Conservation (phyloP, 2,888 invertebrate genomes). For the Lasioglossum zephyrum region DNA sequence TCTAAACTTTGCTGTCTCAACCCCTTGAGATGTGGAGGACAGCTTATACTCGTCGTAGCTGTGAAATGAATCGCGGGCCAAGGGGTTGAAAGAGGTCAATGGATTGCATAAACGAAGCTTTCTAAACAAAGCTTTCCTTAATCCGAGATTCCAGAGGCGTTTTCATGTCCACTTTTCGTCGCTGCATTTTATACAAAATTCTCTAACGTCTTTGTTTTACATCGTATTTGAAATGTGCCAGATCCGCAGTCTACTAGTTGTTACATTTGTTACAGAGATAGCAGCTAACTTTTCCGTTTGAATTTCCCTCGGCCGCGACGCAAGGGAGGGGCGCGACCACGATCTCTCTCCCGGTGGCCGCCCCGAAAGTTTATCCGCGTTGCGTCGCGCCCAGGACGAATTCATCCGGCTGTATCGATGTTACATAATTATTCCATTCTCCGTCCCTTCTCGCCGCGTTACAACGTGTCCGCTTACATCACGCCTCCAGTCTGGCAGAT, state of each 20-base stretch:
- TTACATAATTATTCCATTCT: not conserved
- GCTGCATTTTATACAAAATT: not conserved
- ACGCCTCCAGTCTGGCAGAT: not conserved
- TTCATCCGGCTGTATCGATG: conserved; percentile 9
- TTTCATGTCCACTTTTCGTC: not conserved
- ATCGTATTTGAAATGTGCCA: no score
- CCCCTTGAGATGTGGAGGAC: not conserved
- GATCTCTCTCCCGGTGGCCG: not conserved
- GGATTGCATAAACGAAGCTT: not conserved
- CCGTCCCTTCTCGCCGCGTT: not conserved
- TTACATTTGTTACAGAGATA: not conserved
- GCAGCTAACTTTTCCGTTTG: not conserved
- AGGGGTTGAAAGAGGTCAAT: not conserved
- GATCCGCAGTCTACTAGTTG: not conserved
- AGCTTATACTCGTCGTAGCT: not conserved
- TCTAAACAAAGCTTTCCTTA: not conserved
- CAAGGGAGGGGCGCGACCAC: not conserved
- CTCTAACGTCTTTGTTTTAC: not conserved
- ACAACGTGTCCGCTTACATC: not conserved
- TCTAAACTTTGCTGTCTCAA: not conserved
- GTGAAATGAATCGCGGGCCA: not conserved
- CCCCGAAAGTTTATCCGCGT: not conserved
- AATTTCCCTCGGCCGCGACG: not conserved
- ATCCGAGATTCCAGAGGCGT: not conserved
- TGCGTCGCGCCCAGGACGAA: conserved; percentile 3